Evolutionary conservation across 1,140 invertebrate genomes (phyloP).

Genomic region (Drosophila ercepeae): DNA sequence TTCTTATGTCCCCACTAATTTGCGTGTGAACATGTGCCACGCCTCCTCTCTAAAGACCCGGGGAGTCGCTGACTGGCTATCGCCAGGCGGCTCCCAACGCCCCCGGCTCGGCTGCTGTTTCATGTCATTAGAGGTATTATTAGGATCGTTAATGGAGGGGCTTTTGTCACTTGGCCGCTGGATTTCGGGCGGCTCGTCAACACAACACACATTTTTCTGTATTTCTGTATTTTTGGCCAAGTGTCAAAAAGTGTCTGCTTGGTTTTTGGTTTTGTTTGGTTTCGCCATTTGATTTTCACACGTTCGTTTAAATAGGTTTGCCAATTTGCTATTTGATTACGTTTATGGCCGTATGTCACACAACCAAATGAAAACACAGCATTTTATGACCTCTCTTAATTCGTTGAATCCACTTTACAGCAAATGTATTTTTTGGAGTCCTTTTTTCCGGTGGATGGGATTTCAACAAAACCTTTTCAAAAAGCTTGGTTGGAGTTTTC

Average conservation of each 20-base stretch:
- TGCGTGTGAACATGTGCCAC: slow-evolving; percentile 74
- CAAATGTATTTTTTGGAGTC: neutral
- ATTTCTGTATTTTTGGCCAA: slow-evolving; percentile 34
- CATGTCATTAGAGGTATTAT: slow-evolving; percentile 80
- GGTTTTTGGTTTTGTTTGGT: slow-evolving; percentile 53
- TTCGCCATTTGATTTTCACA: slow-evolving; percentile 73
- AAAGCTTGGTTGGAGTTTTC: no score
- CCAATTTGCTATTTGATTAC: slow-evolving; percentile 65
- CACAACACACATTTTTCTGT: slow-evolving; percentile 31
- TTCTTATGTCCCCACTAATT: slow-evolving; percentile 83
- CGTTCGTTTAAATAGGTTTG: slow-evolving; percentile 71
- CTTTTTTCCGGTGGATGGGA: no score
- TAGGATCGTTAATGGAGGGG: slow-evolving; percentile 73
- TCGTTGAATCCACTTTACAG: slow-evolving; percentile 3
- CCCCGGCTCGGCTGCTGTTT: slow-evolving; percentile 57
- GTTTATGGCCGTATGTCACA: slow-evolving; percentile 35
- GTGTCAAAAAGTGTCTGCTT: slow-evolving; percentile 71
- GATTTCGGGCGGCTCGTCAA: slow-evolving; percentile 43
- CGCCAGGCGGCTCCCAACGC: slow-evolving; percentile 20
- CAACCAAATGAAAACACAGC: slow-evolving; percentile 9
- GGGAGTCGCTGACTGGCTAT: no score
- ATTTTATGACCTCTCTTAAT: slow-evolving; percentile 6
- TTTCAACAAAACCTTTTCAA: no score
- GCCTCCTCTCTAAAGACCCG: neutral
- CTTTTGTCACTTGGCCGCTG: slow-evolving; percentile 73